Evolutionary conservation across 2,888 invertebrate species (phyloP), one percentile per base, ranked within the genome.

Genomic region (Coelogynopora nodosa): DNA sequence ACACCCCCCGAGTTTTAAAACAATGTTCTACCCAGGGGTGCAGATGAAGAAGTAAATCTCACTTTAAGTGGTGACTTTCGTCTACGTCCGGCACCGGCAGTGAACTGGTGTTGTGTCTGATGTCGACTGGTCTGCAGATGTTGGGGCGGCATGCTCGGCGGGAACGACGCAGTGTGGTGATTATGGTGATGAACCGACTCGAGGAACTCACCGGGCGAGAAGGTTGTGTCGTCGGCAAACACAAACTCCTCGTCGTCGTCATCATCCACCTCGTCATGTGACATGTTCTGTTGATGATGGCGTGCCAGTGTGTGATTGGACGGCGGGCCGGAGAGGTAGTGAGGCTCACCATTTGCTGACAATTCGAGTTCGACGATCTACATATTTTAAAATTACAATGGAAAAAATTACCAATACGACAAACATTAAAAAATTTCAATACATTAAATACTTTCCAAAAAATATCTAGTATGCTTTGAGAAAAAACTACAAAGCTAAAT

Each of bases 331-430:
- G 5, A 23, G 18, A 74, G 23, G 74, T 74, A 74, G 10, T 74
- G 74, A 74, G 74, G 5, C 23, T 74, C 74, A 10, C 74, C 74
- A 2, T 26, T 26, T n/a, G 10, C 23, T 2, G 74, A 74, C 74
- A 74, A 74, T 26, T 74, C 74, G 2, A 74, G 18, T 74, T 74
- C 74, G 2, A 74, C 74, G 74, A 74, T 74, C 74, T 74, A 23
- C 5, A n/a, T 5, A 2, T n/a, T n/a, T 74, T 26, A 74, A 13
- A 23, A 2, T 13, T 5, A 74, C 5, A 74, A 5, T 13, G 5
- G 2, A 23, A 74, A 74, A n/a, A 2, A 23, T 74, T 26, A 23
- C 23, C 2, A 74, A 13, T 13, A n/a, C 5, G 2, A 74, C 23
- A 2, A 13, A 74, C 23, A 13, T 74, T n/a, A n/a, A 23, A 13